Base-by-base conservation (phyloP, 92 coral and sea anemone species). In the Zoanthus gigantus region DNA sequence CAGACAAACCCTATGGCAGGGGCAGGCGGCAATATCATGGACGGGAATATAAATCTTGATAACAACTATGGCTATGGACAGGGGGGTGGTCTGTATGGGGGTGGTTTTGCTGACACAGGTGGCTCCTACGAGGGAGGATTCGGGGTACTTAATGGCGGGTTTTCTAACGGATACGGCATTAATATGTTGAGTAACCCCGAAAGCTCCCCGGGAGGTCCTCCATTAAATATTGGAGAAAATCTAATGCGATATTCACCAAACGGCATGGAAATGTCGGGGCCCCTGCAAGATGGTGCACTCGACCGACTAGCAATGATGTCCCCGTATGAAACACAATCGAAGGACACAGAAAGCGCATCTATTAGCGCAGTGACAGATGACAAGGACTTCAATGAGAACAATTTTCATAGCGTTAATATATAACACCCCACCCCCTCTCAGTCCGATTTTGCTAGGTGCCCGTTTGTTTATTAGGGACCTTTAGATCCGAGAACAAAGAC, bases 221-320 rank as follows among this genome's bases (percentile, higher is more conserved):
- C 13, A 56, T 58, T n/a, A 50, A 73, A 56, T 12, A 37, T 53
- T 65, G 85, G 75, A 16, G 75, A 87, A 7, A 52, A 77, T 76
- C 82, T 72, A 28, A 80, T 68, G 31, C 57, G 46, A 57, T 73
- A 76, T 69, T 78, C 88, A 47, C 92, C 87, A 16, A 83, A 72
- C 23, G 76, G 65, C 30, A 77, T 91, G 17, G 53, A 77, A 50
- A 60, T 91, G 54, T 94, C 94, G 28, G 96, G 98, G 23, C 93
- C 96, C 10, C n/a, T 92, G 2, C 89, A 71, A 86, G 98, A 94
- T 60, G 90, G 92, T n/a, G 98, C 94, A 53, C 93, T 97, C 46
- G 99, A 97, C 71, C 88, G 94, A 9, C 86, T 94, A 34, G 99
- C 99, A 18, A 95, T 97, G 98, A 90, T 93, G 94, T 97, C 99